Conservation (phyloP, 2,888 invertebrate genomes). For the Ganaspis brasiliensis region DNA sequence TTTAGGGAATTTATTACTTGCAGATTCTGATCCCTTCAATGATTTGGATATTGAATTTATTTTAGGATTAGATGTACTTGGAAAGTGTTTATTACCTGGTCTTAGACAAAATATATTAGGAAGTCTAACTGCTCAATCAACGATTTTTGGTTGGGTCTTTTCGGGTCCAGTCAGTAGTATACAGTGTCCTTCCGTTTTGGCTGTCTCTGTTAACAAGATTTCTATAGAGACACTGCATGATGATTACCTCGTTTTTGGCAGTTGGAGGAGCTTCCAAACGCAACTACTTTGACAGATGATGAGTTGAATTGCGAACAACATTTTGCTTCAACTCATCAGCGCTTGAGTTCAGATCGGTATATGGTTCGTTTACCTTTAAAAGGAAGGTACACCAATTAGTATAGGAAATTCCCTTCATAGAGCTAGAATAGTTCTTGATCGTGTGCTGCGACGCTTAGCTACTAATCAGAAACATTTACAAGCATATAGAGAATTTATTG, state of each 20-base stretch:
- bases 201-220: not conserved
- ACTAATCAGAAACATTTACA: slow-evolving; percentile 56
- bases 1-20: no score
- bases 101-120: not conserved
- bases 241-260: not conserved
- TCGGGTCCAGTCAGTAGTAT: not conserved
- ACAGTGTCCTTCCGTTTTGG: not conserved
- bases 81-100: not conserved
- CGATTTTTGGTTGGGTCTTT: not conserved
- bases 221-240: not conserved
- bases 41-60: not conserved
- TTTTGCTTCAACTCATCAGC: slow-evolving; percentile 34
- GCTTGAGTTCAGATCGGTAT: slow-evolving; percentile 28
- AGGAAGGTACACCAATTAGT: not conserved
- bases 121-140: not conserved
- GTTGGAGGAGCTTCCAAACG: not conserved
- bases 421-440: not conserved
- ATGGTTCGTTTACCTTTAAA: slow-evolving; percentile 39
- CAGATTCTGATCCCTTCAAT: not conserved
- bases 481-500: slow-evolving; percentile 57
- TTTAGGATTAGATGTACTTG: not conserved
- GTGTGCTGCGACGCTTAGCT: slow-evolving; percentile 46
- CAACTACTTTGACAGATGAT: not conserved
- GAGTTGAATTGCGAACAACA: slow-evolving; percentile 40
- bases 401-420: slow-evolving; percentile 22